phyloP scores from a whole-genome alignment of 2,888 invertebrate genomes.

The Pseudococcus viburni region DNA sequence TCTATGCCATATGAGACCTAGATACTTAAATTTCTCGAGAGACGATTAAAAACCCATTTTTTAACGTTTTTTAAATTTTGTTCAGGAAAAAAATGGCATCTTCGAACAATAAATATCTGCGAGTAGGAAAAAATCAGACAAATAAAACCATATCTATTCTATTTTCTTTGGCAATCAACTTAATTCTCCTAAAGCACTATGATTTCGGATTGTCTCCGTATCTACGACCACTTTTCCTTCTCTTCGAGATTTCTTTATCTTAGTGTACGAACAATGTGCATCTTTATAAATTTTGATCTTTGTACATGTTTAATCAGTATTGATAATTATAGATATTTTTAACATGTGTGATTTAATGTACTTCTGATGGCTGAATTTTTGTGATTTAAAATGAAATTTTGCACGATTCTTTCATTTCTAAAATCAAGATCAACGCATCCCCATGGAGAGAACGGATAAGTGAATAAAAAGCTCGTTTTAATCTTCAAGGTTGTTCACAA shows the following conservation, averaged over 20 bases:
- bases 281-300: conserved; percentile 1
- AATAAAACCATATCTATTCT: too few relatives aligned
- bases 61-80: too few relatives aligned
- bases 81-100: too few relatives aligned
- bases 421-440: not conserved
- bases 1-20: too few relatives aligned
- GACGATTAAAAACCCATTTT: too few relatives aligned
- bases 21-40: too few relatives aligned
- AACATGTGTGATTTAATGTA: conserved; percentile 28
- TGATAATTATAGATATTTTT: conserved; percentile 48
- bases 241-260: not conserved
- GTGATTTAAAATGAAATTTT: conserved; percentile 18
- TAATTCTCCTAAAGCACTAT: too few relatives aligned
- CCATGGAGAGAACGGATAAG: conserved; percentile 1
- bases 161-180: too few relatives aligned
- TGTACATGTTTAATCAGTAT: conserved; percentile 45
- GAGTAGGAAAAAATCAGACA: too few relatives aligned
- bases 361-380: conserved; percentile 37
- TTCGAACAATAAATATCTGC: too few relatives aligned
- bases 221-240: not conserved
- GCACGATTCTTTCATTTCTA: conserved; percentile 27
- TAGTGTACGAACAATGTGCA: conserved; percentile 30
- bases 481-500: not conserved
- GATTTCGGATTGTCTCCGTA: not conserved
- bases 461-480: not conserved